Conservation (phyloP, 2,113 vertebrate genomes). For the Hipposideros armiger region DNA sequence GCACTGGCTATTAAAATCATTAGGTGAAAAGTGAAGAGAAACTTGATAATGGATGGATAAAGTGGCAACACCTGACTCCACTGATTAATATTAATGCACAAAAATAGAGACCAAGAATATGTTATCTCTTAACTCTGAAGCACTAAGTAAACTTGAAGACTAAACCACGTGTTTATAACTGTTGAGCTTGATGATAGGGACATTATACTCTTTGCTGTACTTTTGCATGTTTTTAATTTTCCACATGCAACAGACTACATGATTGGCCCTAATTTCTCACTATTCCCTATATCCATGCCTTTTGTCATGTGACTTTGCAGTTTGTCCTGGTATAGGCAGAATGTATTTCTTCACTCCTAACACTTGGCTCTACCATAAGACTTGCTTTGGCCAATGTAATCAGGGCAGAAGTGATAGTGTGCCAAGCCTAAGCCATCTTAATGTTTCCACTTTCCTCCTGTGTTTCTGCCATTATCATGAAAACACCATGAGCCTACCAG, state of each 20-base stretch:
- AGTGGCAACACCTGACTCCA: neutral
- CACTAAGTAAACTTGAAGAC: neutral
- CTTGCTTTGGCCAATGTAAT: neutral
- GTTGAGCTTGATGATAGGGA: neutral
- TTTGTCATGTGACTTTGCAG: neutral
- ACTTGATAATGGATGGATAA: neutral
- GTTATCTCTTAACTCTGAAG: neutral
- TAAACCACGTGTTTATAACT: neutral
- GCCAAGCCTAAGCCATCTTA: neutral
- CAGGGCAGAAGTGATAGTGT: neutral
- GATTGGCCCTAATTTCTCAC: neutral
- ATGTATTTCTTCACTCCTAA: neutral
- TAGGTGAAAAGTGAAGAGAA: neutral
- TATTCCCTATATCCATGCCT: neutral
- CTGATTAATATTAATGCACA: neutral
- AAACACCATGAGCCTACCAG: neutral
- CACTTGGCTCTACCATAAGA: neutral
- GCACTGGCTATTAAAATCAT: neutral
- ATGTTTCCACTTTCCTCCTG: neutral
- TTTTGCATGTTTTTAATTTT: slow-evolving; percentile 18
- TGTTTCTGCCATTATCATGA: neutral
- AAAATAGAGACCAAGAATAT: neutral
- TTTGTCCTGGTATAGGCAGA: neutral
- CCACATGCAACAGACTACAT: neutral
- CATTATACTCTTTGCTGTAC: neutral